phyloP scores from a whole-genome alignment of 2,113 vertebrate genomes.

The Colius striatus region DNA sequence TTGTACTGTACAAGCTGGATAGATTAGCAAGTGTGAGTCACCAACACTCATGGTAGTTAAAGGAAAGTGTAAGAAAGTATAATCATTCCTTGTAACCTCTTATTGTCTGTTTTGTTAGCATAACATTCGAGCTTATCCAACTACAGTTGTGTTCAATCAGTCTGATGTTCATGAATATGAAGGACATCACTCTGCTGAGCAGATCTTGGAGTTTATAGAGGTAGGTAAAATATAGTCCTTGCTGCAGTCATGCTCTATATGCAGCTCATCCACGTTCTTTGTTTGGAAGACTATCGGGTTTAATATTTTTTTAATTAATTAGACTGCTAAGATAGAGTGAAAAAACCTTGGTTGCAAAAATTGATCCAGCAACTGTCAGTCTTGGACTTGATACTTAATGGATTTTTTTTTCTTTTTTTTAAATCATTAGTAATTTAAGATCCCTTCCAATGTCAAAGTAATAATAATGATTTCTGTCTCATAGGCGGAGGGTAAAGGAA shows the following conservation, averaged over 20 bases:
- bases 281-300: not conserved
- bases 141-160: slow-evolving; percentile 95
- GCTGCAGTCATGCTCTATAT: not conserved
- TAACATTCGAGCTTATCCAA: slow-evolving; percentile 96
- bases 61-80: not conserved
- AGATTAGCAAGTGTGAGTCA: not conserved
- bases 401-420: not conserved
- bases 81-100: not conserved
- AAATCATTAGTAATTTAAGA: not conserved
- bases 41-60: not conserved
- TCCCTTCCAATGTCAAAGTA: not conserved
- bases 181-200: slow-evolving; percentile 93
- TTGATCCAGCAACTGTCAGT: not conserved
- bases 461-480: not conserved
- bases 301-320: not conserved
- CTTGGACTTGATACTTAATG: not conserved
- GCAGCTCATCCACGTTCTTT: not conserved
- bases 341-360: not conserved
- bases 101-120: slow-evolving; percentile 79
- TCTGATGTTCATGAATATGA: slow-evolving; percentile 92
- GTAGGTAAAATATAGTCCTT: slow-evolving; percentile 65
- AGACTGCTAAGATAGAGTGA: not conserved
- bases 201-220: slow-evolving; percentile 96
- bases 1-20: not conserved
- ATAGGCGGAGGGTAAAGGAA: not conserved